Evolutionary conservation across 30 jellyfish, hydroid and myxozoan genomes (phyloP), one percentile per base, ranked within the genome.

Genomic region (Aurelia coerulea): DNA sequence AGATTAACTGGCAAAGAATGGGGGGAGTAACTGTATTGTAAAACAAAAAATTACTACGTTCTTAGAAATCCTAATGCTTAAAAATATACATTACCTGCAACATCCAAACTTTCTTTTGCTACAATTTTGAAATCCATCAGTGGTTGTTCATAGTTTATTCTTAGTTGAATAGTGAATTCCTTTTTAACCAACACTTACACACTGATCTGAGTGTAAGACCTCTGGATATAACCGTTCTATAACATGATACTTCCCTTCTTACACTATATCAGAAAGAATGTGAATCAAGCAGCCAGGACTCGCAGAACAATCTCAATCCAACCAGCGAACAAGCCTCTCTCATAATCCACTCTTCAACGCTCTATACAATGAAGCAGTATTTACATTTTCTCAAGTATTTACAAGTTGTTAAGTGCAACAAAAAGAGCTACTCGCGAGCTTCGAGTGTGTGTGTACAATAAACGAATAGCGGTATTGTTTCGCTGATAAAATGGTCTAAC

Each of bases 391-490:
- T 19, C 8, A 59, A 59, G 68, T 59, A 59, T 66, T 72, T 84
- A 70, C 84, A 59, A 65, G 35, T 56, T 29, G 15, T 54, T n/a
- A 63, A 84, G 75, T 73, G 75, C 85, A 82, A 84, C 85, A 59
- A 83, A 72, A 80, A 33, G 72, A 32, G 63, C 80, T 49, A 83
- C 84, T 72, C 79, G 78, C 69, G 82, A 59, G 77, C 79, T 49
- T 35, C 85, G 59, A 71, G 92, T 83, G 92, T 70, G 92, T 83
- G 77, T 76, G 72, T 59, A 71, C 85, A 83, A 83, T 59, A 65
- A 83, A 53, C 42, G 19, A 77, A 54, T 76, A 79, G 71, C 13
- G 23, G 65, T 69, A 79, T 79, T 79, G 89, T 79, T 79, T 58
- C 33, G 62, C 59, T 69, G 78, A 64, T 79, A 79, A 79, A 79